Evolutionary conservation across 2,113 vertebrate genomes (phyloP).

Genomic region (Sorex fumeus): DNA sequence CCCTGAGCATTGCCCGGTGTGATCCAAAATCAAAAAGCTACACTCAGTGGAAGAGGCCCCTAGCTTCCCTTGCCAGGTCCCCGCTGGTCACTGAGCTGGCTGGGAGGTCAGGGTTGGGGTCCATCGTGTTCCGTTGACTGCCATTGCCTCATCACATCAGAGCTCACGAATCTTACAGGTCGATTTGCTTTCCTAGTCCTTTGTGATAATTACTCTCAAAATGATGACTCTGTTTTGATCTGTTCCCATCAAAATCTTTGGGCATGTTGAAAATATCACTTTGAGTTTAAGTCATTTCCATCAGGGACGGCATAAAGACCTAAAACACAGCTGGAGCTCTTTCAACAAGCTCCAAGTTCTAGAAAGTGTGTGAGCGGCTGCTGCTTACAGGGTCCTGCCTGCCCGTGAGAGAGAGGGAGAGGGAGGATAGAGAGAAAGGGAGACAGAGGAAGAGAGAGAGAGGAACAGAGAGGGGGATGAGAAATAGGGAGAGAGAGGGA

Average conservation of each 20-base stretch:
- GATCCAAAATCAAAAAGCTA: too few species aligned
- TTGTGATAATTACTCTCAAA: constrained; percentile 14
- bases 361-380: not conserved
- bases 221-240: not conserved
- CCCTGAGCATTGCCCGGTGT: too few species aligned
- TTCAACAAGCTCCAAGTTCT: constrained; percentile 18
- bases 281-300: not conserved
- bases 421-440: too few species aligned
- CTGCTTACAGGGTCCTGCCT: not conserved
- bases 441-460: too few species aligned
- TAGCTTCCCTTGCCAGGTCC: not conserved
- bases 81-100: not conserved
- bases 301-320: not conserved
- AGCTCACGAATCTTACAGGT: not conserved
- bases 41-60: not conserved
- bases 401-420: not conserved
- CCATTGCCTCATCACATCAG: not conserved
- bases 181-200: not conserved
- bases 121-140: too few species aligned
- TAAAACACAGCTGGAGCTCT: constrained; percentile 34
- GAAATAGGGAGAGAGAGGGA: too few species aligned
- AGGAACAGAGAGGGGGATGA: too few species aligned
- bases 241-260: not conserved
- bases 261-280: constrained; percentile 32
- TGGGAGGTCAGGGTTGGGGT: not conserved